These are phyloP conservation scores for Aptenodytes forsteri DNA, from an alignment of 2,113 vertebrate species.

Conservation along the genomic window DNA sequence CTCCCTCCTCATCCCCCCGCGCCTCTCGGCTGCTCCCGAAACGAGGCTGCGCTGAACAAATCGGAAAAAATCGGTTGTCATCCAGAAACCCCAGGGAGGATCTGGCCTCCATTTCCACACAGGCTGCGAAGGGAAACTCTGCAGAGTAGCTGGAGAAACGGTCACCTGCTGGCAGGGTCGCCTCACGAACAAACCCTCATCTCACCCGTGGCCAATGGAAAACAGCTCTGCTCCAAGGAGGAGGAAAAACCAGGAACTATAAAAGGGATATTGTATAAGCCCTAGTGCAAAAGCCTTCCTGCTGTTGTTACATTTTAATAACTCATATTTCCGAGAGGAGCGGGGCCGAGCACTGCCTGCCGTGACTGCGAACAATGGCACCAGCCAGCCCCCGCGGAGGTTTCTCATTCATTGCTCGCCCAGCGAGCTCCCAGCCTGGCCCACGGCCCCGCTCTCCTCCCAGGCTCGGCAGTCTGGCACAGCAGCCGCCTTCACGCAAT, in stretches of 20 bases:
- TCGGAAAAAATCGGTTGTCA: not conserved
- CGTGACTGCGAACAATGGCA: not conserved
- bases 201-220: not conserved
- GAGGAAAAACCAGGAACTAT: not conserved
- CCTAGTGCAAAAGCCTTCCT: not conserved
- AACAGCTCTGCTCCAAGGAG: not conserved
- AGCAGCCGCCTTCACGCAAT: not conserved
- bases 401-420: not conserved
- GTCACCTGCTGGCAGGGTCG: not conserved
- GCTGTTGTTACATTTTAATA: not conserved
- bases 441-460: not conserved
- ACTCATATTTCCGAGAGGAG: not conserved
- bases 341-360: not conserved
- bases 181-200: not conserved
- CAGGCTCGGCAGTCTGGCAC: not conserved
- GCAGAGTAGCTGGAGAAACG: not conserved
- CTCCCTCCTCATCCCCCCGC: not conserved
- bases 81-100: not conserved
- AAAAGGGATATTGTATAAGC: not conserved
- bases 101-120: not conserved
- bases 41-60: not conserved
- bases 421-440: not conserved
- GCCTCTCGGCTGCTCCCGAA: not conserved
- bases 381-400: rapidly evolving
- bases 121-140: not conserved